Evolutionary conservation across 2,113 vertebrate species (phyloP), one percentile per base, ranked within the genome.

Genomic region (Rallus limicola): DNA sequence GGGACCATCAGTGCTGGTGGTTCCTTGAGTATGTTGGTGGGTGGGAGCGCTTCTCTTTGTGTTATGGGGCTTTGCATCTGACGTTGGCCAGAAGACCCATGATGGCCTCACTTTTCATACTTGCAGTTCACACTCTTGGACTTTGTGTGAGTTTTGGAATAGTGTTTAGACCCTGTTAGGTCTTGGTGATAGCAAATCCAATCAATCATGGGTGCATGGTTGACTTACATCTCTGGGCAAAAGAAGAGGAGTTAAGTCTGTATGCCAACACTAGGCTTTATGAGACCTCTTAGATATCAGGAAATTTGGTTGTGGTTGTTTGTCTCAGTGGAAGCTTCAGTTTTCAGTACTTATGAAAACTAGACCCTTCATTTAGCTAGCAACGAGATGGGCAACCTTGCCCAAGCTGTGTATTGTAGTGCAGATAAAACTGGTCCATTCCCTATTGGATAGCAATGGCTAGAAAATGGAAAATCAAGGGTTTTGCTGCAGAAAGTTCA

Each of bases 1-100:
- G 48, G 48, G 52, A 34, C 0, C 0, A 13, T 14, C 29, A 60
- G 12, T 20, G 34, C 48, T 53, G 38, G 6, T 36, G 34, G 19
- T 6, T 68, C 52, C 58, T 85, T 5, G 2, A 2, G 36, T 14
- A 3, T 24, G 20, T 18, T n/a, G 40, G 13, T 48, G 21, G 36
- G 52, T n/a, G 16, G 1, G 7, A 62, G 53, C 31, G 28, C 31
- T 64, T 65, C 52, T 42, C 48, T 52, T 26, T 34, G 28, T 58
- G 33, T 67, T n/a, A 10, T 5, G 31, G 33, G n/a, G 20, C 19
- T 72, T 42, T 14, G 1, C 7, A 19, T 24, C 63, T 88, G 46
- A 10, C 16, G 46, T 31, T n/a, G 69, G 29, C 52, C 42, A 56
- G 10, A 56, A 26, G 7, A 8, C 24, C 60, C 17, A 4, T 3